Evolutionary conservation across 2,888 invertebrate species (phyloP).

Genomic region (Xylota segnis): DNA sequence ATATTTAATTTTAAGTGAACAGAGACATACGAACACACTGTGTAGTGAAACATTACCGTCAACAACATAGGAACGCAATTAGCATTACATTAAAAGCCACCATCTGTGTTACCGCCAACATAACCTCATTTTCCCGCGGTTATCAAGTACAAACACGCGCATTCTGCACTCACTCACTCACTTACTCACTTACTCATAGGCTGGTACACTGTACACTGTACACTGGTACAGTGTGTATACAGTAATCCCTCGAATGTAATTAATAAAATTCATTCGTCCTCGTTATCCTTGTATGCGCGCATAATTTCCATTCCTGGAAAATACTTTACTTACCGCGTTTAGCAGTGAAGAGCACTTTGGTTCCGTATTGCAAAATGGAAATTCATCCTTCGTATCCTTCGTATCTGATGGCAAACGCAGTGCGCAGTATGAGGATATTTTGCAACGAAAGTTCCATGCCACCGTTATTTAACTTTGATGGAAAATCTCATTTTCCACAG

Average conservation of each 20-base stretch:
- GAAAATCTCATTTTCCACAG: conserved; percentile 19
- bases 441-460: background rate
- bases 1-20: conserved; percentile 9
- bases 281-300: conserved; percentile 34
- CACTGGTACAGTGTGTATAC: background rate
- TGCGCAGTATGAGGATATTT: background rate
- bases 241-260: conserved; percentile 47
- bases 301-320: conserved; percentile 32
- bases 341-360: conserved; percentile 1
- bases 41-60: conserved; percentile 4
- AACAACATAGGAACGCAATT: conserved; percentile 62
- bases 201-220: no score
- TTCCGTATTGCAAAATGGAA: conserved; percentile 29
- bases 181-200: no score
- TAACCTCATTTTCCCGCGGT: conserved; percentile 12
- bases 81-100: conserved; percentile 60
- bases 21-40: no score
- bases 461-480: background rate
- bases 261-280: conserved; percentile 52
- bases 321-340: conserved; percentile 19
- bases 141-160: background rate
- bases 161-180: background rate
- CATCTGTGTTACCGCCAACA: conserved; percentile 10
- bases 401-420: background rate
- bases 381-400: background rate